Conservation (phyloP, 2,113 vertebrate genomes). For the Scytalopus superciliaris region DNA sequence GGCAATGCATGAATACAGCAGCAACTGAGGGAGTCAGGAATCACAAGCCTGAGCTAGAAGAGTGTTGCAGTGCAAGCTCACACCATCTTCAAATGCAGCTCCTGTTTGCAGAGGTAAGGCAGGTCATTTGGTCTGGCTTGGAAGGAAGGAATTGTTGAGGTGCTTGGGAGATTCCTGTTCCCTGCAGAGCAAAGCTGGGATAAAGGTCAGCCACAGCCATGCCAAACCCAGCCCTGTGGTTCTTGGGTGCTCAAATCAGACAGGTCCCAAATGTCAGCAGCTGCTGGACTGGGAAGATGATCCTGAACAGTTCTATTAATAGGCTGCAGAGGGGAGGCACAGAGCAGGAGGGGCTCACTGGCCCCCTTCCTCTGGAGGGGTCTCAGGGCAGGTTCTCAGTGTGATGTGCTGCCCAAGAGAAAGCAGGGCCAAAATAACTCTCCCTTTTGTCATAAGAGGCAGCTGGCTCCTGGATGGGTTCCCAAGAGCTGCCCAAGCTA, state of each 20-base stretch:
- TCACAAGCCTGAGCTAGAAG: not conserved
- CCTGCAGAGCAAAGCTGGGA: not conserved
- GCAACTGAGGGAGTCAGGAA: not conserved
- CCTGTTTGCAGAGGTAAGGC: not conserved
- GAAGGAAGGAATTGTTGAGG: not conserved
- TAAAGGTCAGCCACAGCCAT: not conserved
- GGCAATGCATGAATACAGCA: not conserved
- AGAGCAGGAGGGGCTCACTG: not conserved
- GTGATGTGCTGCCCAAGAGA: not conserved
- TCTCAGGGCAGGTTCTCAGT: not conserved
- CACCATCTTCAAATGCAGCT: not conserved
- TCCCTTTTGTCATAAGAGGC: not conserved
- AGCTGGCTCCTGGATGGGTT: not conserved
- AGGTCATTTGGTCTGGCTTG: not conserved
- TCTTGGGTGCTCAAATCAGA: not conserved
- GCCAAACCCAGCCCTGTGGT: not conserved
- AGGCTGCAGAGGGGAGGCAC: not conserved
- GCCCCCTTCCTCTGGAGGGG: not conserved
- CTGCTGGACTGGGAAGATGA: conserved; percentile 58
- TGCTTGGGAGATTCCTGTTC: not conserved
- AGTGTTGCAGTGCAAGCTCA: not conserved
- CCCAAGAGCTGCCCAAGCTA: not conserved
- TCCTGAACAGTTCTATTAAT: conserved; percentile 48
- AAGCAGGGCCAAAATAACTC: not conserved
- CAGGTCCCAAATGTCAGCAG: conserved; percentile 65